Percentiles rank a stretch among this genome's conserved stretches.
These are phyloP conservation scores for Nycticryphes semicollaris DNA, from an alignment of 2,113 vertebrate genomes.

Conservation along the genomic window DNA sequence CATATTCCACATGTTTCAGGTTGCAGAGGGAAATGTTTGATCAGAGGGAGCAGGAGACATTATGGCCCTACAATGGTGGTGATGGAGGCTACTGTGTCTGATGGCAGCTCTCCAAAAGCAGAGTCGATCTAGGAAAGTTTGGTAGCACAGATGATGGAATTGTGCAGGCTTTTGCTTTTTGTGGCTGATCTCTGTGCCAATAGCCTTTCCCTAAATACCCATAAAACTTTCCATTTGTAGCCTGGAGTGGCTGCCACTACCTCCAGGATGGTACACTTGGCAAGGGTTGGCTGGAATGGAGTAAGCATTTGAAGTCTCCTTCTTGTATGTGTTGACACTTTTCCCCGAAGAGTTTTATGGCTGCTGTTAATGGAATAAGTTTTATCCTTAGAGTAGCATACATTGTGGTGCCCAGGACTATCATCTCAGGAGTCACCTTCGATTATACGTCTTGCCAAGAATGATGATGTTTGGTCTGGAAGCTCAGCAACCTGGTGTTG, in stretches of 20 bases:
- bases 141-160: slow-evolving; percentile 38
- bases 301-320: background rate
- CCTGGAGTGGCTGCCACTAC: background rate
- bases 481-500: background rate
- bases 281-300: background rate
- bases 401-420: background rate
- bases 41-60: background rate
- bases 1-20: background rate
- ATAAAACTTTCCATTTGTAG: slow-evolving; percentile 56
- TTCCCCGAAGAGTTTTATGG: background rate
- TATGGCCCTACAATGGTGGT: background rate
- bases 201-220: slow-evolving; percentile 34
- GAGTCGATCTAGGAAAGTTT: slow-evolving; percentile 49
- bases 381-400: background rate
- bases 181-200: slow-evolving; percentile 9
- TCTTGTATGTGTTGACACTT: background rate
- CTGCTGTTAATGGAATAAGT: background rate
- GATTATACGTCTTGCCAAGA: rapidly evolving
- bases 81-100: slow-evolving; percentile 8
- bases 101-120: slow-evolving; percentile 42
- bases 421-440: background rate
- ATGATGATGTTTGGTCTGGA: background rate
- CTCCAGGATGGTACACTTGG: background rate
- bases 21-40: slow-evolving; percentile 20
- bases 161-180: slow-evolving; percentile 26